Evolutionary conservation across 2,888 invertebrate species (phyloP), one percentile per base, ranked within the genome.

Genomic region (Eilema sororculum): DNA sequence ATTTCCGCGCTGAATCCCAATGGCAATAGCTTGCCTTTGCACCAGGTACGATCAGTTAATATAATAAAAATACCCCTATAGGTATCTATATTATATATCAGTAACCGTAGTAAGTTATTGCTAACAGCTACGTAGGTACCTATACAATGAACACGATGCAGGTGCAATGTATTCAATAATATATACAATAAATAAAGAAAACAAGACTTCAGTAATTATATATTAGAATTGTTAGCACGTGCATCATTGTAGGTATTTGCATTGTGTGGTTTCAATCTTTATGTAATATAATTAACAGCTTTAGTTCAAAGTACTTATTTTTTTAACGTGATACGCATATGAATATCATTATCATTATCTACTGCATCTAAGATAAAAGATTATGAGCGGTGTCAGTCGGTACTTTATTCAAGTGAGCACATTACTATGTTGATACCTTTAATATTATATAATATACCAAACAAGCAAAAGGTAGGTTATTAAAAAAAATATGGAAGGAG

Each of bases 281-380:
- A 52, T 52, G 52, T 9, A 52, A 52, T 52, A 52, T 52, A 52
- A 52, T 52, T 52, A 52, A 52, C 52, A 52, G n/a, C 52, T 52
- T 52, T n/a, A n/a, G 52, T 52, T 52, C 52, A 52, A 52, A 52
- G n/a, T 52, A n/a, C n/a, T n/a, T 52, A 52, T n/a, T 52, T n/a
- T n/a, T n/a, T 52, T 9, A 52, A 52, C 52, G n/a, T 52, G 52
- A 52, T 52, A 52, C 52, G 52, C 52, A 52, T 52, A 52, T n/a
- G 6, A 52, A 52, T 52, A 52, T 16, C 20, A 20, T 46, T 46
- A 20, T 9, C 52, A 20, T 52, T 20, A 52, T 52, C 1, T 8
- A 52, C n/a, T n/a, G 1, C n/a, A 52, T 20, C 4, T 52, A 52
- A 20, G 52, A 5, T 52, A 52, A 52, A 52, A 2, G n/a, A 46